Evolutionary conservation across 2,888 invertebrate genomes (phyloP), one percentile per base, ranked within the genome.

Genomic region (Apodemia mormo): DNA sequence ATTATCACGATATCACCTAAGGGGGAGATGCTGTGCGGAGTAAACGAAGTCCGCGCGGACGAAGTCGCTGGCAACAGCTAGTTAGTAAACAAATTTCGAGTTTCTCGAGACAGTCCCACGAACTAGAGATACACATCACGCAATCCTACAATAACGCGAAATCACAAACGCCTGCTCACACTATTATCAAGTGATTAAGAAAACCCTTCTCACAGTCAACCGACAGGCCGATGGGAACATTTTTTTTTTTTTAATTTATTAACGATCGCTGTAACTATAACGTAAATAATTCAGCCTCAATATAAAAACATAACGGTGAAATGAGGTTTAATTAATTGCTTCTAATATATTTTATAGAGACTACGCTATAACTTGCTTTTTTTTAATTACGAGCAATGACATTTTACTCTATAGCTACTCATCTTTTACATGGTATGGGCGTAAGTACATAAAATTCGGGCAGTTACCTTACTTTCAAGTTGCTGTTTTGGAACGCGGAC

Each of bases 221-320:
- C 14, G 52, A 14, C 52, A 52, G 52, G 6, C 29, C 30, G 56
- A 58, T 58, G 56, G 56, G 56, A 58, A 58, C 30, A 58, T 58
- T 58, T 58, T 29, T 58, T 58, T 10, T 58, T 58, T 58, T 58
- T 58, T 58, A 58, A 58, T 58, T 30, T 22, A 58, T 30, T 30
- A 58, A 29, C 58, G 58, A 58, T 58, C 58, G 58, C 29, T 58
- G 30, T 30, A 58, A 58, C 30, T 30, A 30, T 58, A 58, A 29
- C 58, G 30, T 58, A 58, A 58, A 58, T 58, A 58, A 30, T 58
- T 58, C 30, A 58, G 30, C 10, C 30, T 58, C 30, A 12, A 29
- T 58, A 30, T 58, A 30, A 58, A 58, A 58, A 58, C 58, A 58
- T 58, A 58, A 30, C 30, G 58, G 56, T 29, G 56, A 56, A 56